Evolutionary conservation across 2,797 vertebrate species (phyloP).

Genomic region (Gadopsis marmoratus): DNA sequence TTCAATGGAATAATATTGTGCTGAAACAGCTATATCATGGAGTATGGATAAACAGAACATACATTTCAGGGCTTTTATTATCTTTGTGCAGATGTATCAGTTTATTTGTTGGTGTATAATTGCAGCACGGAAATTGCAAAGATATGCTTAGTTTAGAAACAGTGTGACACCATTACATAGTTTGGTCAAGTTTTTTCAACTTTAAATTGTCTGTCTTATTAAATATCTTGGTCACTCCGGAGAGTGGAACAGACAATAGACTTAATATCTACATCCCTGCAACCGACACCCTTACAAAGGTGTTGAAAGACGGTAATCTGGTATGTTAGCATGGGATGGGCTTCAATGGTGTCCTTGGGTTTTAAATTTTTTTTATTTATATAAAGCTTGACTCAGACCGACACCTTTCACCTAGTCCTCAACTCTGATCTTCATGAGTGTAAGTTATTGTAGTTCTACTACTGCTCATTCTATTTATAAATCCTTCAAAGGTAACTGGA

Average conservation of each 20-base stretch:
- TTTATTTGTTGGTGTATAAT: not conserved
- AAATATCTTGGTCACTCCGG: not conserved
- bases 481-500: slow-evolving; percentile 17
- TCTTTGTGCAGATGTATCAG: not conserved
- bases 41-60: too few relatives aligned
- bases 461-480: slow-evolving; percentile 41
- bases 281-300: not conserved
- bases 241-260: too few relatives aligned
- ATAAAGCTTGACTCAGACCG: slow-evolving; percentile 10
- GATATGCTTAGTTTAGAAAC: not conserved
- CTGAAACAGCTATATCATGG: not conserved
- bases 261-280: too few relatives aligned
- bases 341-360: not conserved
- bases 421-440: slow-evolving; percentile 8
- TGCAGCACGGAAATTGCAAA: not conserved
- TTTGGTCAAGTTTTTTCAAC: not conserved
- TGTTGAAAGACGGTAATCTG: slow-evolving; percentile 8
- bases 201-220: not conserved
- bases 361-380: not conserved
- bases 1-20: not conserved
- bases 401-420: slow-evolving; percentile 72
- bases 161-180: not conserved
- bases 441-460: slow-evolving; percentile 14
- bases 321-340: not conserved
- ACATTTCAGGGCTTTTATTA: not conserved